Percentiles rank a stretch among this genome's conserved stretches.
These are phyloP conservation scores for Cherax quadricarinatus DNA, from an alignment of 1,140 invertebrate species.

Conservation along the genomic window DNA sequence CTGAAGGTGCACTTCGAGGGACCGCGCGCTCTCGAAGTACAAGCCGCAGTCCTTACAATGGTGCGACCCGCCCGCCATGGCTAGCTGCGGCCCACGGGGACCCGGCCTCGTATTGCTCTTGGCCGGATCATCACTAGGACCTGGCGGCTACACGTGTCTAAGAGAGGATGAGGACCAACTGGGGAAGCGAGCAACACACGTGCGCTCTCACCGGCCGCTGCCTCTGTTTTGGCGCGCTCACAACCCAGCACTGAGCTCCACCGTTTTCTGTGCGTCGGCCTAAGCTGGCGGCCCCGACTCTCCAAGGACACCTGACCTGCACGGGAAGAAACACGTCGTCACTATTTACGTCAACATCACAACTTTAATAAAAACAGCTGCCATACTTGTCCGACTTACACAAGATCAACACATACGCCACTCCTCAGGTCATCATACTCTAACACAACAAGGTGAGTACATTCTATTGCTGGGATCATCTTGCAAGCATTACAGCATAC, in stretches of 20 bases:
- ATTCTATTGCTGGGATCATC: too few relatives aligned
- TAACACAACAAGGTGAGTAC: too few relatives aligned
- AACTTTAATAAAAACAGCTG: constrained; percentile 58
- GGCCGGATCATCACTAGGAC: constrained; percentile 62
- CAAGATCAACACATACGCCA: too few relatives aligned
- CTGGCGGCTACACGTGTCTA: constrained; percentile 51
- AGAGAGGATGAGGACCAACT: constrained; percentile 15
- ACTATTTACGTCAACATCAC: constrained; percentile 65
- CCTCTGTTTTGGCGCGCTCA: constrained; percentile 70
- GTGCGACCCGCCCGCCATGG: constrained; percentile 72
- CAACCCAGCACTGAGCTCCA: constrained; percentile 30
- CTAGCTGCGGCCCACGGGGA: constrained; percentile 64
- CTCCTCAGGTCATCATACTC: too few relatives aligned
- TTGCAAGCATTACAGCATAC: too few relatives aligned
- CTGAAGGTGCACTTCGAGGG: constrained; percentile 86
- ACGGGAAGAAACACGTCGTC: constrained; percentile 61
- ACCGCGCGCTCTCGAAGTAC: constrained; percentile 84
- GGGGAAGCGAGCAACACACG: constrained; percentile 45
- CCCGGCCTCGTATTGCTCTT: constrained; percentile 55
- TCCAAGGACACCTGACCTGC: constrained; percentile 52
- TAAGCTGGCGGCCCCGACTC: constrained; percentile 57
- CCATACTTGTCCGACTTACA: constrained; percentile 2
- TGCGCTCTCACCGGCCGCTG: constrained; percentile 59
- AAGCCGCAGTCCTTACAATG: constrained; percentile 85
- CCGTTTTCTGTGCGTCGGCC: constrained; percentile 70